Base-by-base conservation (phyloP, 2,888 invertebrate species). In the Charanyca ferruginea region DNA sequence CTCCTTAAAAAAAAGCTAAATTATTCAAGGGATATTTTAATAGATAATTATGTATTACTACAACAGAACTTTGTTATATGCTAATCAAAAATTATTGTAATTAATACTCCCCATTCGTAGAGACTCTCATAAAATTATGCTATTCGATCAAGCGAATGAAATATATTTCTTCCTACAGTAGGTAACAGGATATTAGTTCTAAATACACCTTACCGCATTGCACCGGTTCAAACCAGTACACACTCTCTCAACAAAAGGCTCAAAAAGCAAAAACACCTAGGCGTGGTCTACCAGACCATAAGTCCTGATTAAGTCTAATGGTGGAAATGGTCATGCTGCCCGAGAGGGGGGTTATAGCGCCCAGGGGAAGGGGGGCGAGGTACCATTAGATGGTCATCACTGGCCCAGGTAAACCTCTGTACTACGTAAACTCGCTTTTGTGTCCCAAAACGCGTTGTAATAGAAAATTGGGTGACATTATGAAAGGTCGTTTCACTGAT, bases 271-370 rank as follows among this genome's bases (percentile, higher is more conserved):
- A 85, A 83, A 86, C 72, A 84, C 54, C 83, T 77, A 85, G 85
- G 81, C 78, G 76, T 77, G 79, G 82, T 80, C 69, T 75, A 55
- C 20, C 67, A 65, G 79, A 75, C 84, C 84, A 88, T 91, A 89
- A 86, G 85, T 91, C 80, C 89, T 89, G 89, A 90, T 91, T 90
- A 90, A 86, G 80, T 82, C 83, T 89, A 90, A 90, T 89, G 87
- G 86, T 83, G 71, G 79, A 79, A 83, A 83, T 82, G 83, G 83
- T 75, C 79, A 70, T 71, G 72, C 66, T 68, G 71, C 74, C 77
- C 72, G 64, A 38, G 47, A 53, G 77, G 80, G 80, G 79, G 73
- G 80, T 80, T 80, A 84, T 72, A 63, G 71, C 67, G 55, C 77
- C 83, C 74, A 53, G 80, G 84, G 83, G 84, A 81, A 73, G 69